phyloP scores from a whole-genome alignment of 2,797 vertebrate genomes.

The Sebastes glaucus region DNA sequence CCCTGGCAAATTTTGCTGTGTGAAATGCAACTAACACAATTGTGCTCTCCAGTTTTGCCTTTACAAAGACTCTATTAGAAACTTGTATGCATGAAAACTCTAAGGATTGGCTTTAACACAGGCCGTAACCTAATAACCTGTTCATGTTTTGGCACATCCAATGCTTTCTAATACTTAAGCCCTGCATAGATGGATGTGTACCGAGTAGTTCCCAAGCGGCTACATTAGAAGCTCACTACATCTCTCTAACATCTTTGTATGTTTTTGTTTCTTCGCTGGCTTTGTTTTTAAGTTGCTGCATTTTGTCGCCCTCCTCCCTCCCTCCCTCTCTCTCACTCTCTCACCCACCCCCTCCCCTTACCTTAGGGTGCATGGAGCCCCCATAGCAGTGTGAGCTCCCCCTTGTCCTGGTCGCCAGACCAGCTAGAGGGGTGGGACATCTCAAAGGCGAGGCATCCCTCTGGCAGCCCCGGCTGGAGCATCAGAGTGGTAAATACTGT shows the following conservation, averaged over 20 bases:
- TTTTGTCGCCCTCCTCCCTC: constrained; percentile 88
- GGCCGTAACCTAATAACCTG: constrained; percentile 16
- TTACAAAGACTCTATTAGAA: not conserved
- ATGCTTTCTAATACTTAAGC: constrained; percentile 22
- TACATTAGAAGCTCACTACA: constrained; percentile 67
- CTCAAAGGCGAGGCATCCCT: constrained; percentile 97
- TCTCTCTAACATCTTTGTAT: constrained; percentile 86
- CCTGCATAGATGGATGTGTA: constrained; percentile 37
- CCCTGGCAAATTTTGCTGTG: constrained; percentile 28
- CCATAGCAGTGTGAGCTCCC: constrained; percentile 97
- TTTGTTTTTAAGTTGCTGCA: constrained; percentile 90
- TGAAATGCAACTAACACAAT: constrained; percentile 57
- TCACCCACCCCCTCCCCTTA: constrained; percentile 87
- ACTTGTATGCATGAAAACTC: constrained; percentile 49
- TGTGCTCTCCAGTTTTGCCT: constrained; percentile 23
- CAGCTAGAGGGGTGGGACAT: constrained; percentile 96
- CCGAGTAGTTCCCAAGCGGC: constrained; percentile 37
- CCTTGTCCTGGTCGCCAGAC: constrained; percentile 95
- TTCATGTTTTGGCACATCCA: constrained; percentile 19
- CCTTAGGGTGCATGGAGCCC: constrained; percentile 99
- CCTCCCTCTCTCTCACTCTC: constrained; percentile 81
- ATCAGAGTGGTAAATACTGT: constrained; percentile 98
- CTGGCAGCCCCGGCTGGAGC: constrained; percentile 96
- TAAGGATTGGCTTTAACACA: constrained; percentile 18
- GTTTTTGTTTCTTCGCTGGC: constrained; percentile 88